Evolutionary conservation across 2,888 invertebrate species (phyloP).

Genomic region (Volucella inflata): DNA sequence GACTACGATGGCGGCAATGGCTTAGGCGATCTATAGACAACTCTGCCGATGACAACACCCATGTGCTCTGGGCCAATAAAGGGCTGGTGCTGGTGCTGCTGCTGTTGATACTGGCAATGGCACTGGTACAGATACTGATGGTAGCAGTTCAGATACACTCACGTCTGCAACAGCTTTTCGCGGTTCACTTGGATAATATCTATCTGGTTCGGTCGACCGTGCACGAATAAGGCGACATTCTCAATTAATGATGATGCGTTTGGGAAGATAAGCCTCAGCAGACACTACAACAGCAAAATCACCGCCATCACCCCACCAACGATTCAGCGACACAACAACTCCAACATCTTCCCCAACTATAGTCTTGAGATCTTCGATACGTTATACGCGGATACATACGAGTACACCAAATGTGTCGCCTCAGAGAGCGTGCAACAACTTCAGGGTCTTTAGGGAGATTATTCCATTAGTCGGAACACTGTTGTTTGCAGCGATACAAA

Average conservation of each 20-base stretch:
- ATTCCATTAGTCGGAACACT: slow-evolving; percentile 70
- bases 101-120: neutral
- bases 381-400: neutral
- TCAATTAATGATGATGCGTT: slow-evolving; percentile 75
- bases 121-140: no score
- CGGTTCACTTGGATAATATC: slow-evolving; percentile 65
- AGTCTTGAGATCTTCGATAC: slow-evolving; percentile 50
- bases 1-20: slow-evolving; percentile 2
- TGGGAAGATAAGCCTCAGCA: slow-evolving; percentile 67
- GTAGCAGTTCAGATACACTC: neutral
- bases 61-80: slow-evolving; percentile 40
- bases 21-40: slow-evolving; percentile 39
- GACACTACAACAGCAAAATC: slow-evolving; percentile 51
- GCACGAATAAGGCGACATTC: slow-evolving; percentile 74
- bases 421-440: slow-evolving; percentile 54
- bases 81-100: slow-evolving; percentile 19
- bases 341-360: slow-evolving; percentile 21
- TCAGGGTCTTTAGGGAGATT: slow-evolving; percentile 74
- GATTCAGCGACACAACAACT: slow-evolving; percentile 12
- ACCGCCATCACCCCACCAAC: slow-evolving; percentile 17
- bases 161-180: slow-evolving; percentile 45
- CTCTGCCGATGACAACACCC: slow-evolving; percentile 61
- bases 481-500: slow-evolving; percentile 64
- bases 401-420: slow-evolving; percentile 60
- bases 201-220: slow-evolving; percentile 71